Conservation (phyloP, 2,888 invertebrate genomes). For the Mimumesa dahlbomi region DNA sequence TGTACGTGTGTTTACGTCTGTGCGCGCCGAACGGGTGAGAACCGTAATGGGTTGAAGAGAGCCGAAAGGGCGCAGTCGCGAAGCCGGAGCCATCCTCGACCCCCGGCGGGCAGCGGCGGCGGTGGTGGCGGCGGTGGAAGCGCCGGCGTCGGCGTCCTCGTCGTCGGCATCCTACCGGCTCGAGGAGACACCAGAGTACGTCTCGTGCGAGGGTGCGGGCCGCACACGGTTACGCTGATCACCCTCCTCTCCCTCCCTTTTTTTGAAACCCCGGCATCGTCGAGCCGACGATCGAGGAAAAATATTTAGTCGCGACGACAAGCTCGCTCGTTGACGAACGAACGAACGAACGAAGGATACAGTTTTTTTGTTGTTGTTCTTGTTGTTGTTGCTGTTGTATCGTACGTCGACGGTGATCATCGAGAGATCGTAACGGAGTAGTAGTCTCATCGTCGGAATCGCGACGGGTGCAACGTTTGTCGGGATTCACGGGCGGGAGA, state of each 20-base stretch:
- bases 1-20: constrained; percentile 38
- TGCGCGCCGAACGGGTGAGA: constrained; percentile 46
- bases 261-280: too few species aligned
- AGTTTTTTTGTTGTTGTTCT: too few species aligned
- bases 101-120: constrained; percentile 56
- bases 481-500: too few species aligned
- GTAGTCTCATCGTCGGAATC: too few species aligned
- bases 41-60: constrained; percentile 71
- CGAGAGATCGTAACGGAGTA: too few species aligned
- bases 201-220: constrained; percentile 67
- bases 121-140: constrained; percentile 44
- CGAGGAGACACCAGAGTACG: constrained; percentile 63
- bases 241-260: constrained; percentile 2
- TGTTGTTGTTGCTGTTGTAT: too few species aligned
- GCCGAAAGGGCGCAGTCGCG: constrained; percentile 73
- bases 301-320: too few species aligned
- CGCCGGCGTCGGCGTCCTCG: constrained; percentile 49
- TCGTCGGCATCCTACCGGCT: constrained; percentile 56
- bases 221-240: constrained; percentile 58
- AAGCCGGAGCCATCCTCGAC: constrained; percentile 67
- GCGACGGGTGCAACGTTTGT: too few species aligned
- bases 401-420: too few species aligned
- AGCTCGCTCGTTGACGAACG: too few species aligned
- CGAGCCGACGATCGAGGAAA: neutral
- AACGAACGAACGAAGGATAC: too few species aligned